These are phyloP conservation scores for Rotaria macrura DNA, from an alignment of 2,888 invertebrate genomes.

Conservation along the genomic window DNA sequence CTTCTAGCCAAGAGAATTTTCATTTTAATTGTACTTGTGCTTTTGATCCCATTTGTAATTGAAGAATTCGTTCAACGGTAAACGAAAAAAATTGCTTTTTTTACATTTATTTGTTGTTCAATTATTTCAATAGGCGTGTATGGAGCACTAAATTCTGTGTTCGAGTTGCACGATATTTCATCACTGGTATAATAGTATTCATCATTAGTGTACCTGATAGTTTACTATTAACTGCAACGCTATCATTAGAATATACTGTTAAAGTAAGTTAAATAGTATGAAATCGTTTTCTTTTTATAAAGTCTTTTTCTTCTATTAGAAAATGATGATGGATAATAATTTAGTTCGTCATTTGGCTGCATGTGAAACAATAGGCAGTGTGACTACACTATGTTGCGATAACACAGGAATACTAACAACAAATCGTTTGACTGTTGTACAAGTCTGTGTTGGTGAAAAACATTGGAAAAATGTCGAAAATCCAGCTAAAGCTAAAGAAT, in stretches of 20 bases:
- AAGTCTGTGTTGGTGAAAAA: slow-evolving; percentile 70
- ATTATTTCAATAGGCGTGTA: slow-evolving; percentile 47
- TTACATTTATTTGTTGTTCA: background rate
- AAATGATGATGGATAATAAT: slow-evolving; percentile 34
- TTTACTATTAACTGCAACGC: slow-evolving; percentile 89
- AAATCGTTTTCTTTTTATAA: slow-evolving; percentile 52
- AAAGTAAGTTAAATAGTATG: slow-evolving; percentile 59
- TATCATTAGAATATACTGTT: slow-evolving; percentile 95
- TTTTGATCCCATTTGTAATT: slow-evolving; percentile 86
- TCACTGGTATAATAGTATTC: slow-evolving; percentile 97
- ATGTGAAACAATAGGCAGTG: slow-evolving; percentile 34
- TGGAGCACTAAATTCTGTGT: slow-evolving; percentile 59
- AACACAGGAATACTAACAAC: slow-evolving; percentile 98
- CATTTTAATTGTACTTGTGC: slow-evolving; percentile 85
- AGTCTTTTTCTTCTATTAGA: background rate
- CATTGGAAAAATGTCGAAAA: slow-evolving; percentile 13
- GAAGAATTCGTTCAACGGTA: slow-evolving; percentile 63
- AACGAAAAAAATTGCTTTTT: background rate
- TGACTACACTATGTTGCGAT: slow-evolving; percentile 66
- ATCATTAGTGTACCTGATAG: slow-evolving; percentile 99
- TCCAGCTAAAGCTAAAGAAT: background rate
- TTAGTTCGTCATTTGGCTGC: slow-evolving; percentile 34
- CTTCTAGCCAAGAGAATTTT: slow-evolving; percentile 77
- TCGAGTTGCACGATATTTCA: slow-evolving; percentile 87
- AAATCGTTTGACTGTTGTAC: slow-evolving; percentile 85